Percentiles rank a stretch among this genome's conserved stretches.
Conservation (phyloP, 2,888 invertebrate species). For the Drosophila pegasa region DNA sequence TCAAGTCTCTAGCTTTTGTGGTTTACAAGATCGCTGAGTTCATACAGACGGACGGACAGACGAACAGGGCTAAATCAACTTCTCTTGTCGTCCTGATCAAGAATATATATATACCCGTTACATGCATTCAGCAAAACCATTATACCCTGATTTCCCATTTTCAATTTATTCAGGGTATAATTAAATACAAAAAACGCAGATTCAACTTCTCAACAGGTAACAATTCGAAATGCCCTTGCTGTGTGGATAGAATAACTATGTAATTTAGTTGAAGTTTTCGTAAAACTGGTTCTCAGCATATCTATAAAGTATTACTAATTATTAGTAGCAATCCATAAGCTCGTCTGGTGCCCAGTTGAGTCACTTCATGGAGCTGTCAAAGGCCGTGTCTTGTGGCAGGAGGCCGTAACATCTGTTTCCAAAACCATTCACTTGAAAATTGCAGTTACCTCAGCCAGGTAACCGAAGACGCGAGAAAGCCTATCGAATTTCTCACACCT, state of each 20-base stretch:
- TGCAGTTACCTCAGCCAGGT: conserved; percentile 53
- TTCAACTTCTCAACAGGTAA: conserved; percentile 10
- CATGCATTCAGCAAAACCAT: too few relatives aligned
- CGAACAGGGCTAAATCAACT: too few relatives aligned
- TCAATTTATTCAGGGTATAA: too few relatives aligned
- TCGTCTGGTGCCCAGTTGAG: not conserved
- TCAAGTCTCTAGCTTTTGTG: too few relatives aligned
- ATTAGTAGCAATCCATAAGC: not conserved
- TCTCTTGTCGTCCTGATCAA: too few relatives aligned
- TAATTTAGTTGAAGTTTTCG: not conserved
- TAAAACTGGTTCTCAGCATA: not conserved
- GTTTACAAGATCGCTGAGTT: too few relatives aligned
- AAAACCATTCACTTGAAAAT: conserved; percentile 61
- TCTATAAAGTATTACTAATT: conserved; percentile 1
- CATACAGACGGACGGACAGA: too few relatives aligned
- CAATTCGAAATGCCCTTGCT: conserved; percentile 1
- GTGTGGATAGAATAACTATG: not conserved
- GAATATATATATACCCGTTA: too few relatives aligned
- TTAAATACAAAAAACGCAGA: not conserved
- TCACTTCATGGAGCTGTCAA: conserved; percentile 17
- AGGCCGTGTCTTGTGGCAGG: conserved; percentile 1
- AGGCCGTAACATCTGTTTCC: conserved; percentile 27
- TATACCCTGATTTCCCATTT: too few relatives aligned
- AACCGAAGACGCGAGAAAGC: conserved; percentile 39
- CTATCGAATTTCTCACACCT: conserved; percentile 77